Evolutionary conservation across 1,140 invertebrate species (phyloP).

Genomic region (Bombus waltoni): DNA sequence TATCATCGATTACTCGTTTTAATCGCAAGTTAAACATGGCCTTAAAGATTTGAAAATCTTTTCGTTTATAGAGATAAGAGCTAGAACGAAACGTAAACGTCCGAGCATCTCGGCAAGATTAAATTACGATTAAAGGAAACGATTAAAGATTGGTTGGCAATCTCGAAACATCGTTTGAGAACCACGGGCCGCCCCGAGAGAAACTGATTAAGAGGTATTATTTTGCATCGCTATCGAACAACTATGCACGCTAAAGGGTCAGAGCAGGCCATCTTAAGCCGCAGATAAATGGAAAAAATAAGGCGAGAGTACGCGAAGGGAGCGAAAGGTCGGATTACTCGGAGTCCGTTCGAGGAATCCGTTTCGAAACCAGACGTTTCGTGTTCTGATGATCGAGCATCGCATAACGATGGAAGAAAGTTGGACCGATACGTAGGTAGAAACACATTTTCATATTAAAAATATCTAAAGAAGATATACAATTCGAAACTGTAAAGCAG

Average conservation of each 20-base stretch:
- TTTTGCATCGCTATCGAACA: constrained; percentile 65
- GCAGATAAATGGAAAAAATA: constrained; percentile 64
- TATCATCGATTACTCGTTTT: too few relatives aligned
- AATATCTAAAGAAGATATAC: not conserved
- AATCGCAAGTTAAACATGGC: too few relatives aligned
- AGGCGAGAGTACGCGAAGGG: constrained; percentile 27
- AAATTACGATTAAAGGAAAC: not conserved
- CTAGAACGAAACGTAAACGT: not conserved
- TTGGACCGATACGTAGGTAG: not conserved
- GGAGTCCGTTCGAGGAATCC: constrained; percentile 35
- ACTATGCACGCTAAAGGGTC: constrained; percentile 59
- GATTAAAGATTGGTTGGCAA: not conserved
- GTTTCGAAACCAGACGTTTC: constrained; percentile 25
- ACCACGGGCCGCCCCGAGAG: not conserved
- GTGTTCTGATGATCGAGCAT: not conserved
- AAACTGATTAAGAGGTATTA: constrained; percentile 64
- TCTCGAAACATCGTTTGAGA: constrained; percentile 33
- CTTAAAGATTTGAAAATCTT: not conserved
- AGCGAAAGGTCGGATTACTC: constrained; percentile 43
- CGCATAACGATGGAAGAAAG: not conserved
- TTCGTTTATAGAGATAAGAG: not conserved
- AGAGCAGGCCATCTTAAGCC: constrained; percentile 63
- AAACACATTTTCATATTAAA: not conserved
- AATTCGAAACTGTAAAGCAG: not conserved
- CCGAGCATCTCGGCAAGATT: not conserved